Evolutionary conservation across 1,140 invertebrate species (phyloP).

Genomic region (Andrena cerasifolii): DNA sequence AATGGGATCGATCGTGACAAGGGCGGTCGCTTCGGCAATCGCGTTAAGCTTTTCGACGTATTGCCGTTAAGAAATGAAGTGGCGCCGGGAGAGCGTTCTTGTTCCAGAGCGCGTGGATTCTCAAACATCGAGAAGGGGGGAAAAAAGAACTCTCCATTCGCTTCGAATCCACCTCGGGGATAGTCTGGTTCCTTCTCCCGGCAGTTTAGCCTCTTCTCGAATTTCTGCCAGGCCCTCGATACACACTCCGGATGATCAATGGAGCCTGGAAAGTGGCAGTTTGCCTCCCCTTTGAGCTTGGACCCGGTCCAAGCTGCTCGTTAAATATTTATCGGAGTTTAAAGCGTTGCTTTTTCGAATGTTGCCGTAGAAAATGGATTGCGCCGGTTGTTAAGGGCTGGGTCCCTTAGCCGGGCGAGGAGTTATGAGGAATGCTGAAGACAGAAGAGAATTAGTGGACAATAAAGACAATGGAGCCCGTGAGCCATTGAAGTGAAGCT

Average conservation of each 20-base stretch:
- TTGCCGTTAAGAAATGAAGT: slow-evolving; percentile 40
- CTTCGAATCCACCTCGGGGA: slow-evolving; percentile 5
- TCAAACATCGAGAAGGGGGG: not conserved
- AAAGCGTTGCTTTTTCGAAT: slow-evolving; percentile 26
- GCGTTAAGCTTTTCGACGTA: slow-evolving; percentile 54
- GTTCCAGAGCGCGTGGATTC: slow-evolving; percentile 2
- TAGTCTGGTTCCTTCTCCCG: slow-evolving; percentile 44
- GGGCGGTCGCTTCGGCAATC: slow-evolving; percentile 41
- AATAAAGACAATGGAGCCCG: not conserved
- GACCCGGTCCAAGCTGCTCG: slow-evolving; percentile 47
- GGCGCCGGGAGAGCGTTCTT: slow-evolving; percentile 27
- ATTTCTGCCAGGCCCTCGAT: slow-evolving; percentile 44
- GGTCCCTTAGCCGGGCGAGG: not conserved
- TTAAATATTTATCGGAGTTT: slow-evolving; percentile 60
- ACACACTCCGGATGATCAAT: slow-evolving; percentile 57
- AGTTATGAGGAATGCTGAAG: not conserved
- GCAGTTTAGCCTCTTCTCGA: slow-evolving; percentile 22
- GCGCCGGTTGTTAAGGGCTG: not conserved
- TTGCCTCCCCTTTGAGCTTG: slow-evolving; percentile 39
- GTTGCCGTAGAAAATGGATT: not conserved
- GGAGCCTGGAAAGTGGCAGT: slow-evolving; percentile 47
- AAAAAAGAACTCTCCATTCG: not conserved
- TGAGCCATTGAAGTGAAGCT: not conserved
- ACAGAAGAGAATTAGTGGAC: not conserved
- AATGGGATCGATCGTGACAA: slow-evolving; percentile 60